Conservation (phyloP, 1,140 invertebrate genomes). For the Bombus superbus region DNA sequence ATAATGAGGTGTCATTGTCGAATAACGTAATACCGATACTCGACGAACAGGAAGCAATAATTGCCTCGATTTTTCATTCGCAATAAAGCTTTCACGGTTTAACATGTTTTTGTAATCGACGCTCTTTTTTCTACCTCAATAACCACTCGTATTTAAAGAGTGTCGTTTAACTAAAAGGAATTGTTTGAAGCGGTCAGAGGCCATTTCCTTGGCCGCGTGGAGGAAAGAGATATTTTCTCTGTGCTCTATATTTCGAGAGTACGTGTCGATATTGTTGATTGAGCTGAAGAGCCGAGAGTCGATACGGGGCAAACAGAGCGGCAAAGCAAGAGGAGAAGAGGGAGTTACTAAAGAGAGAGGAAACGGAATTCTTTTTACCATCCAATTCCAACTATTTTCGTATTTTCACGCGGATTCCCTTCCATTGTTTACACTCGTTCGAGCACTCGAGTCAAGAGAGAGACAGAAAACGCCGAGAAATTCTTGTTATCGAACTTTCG, state of each 20-base stretch:
- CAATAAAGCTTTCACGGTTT: background rate
- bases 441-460: background rate
- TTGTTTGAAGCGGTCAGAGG: conserved; percentile 38
- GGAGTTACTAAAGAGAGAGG: conserved; percentile 9
- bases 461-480: background rate
- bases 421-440: conserved; percentile 34
- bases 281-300: conserved; percentile 41
- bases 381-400: conserved; percentile 42
- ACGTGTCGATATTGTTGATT: conserved; percentile 48
- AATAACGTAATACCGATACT: background rate
- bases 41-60: background rate
- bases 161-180: conserved; percentile 36
- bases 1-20: no score
- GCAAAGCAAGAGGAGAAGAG: conserved; percentile 29
- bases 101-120: background rate
- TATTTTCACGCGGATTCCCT: conserved; percentile 39
- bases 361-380: conserved; percentile 28
- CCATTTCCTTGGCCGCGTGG: conserved; percentile 33
- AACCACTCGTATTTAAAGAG: conserved; percentile 26
- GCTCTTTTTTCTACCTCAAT: background rate
- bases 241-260: conserved; percentile 28
- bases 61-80: background rate
- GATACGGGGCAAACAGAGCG: conserved; percentile 47
- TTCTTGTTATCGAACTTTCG: conserved; percentile 19
- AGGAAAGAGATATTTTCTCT: conserved; percentile 35